These are phyloP conservation scores for Cryptomyrus ogoouensis DNA, from an alignment of 2,113 vertebrate genomes.

Conservation along the genomic window DNA sequence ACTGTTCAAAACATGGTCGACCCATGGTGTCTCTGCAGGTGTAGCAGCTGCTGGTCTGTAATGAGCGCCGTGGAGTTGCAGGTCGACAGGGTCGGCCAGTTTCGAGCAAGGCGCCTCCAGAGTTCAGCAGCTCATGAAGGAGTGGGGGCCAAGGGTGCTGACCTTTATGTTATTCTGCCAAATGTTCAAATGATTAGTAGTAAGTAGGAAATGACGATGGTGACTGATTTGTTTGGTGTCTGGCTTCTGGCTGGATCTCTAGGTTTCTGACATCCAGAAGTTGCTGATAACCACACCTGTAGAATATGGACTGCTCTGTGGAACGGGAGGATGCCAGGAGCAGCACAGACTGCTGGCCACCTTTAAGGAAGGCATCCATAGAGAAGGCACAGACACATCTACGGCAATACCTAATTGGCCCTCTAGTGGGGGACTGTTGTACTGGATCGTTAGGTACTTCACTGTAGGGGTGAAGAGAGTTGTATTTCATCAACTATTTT, in stretches of 20 bases:
- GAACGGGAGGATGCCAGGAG: slow-evolving; percentile 65
- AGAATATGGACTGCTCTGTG: slow-evolving; percentile 64
- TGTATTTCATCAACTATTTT: background rate
- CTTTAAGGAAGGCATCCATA: background rate
- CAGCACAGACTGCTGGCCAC: slow-evolving; percentile 2
- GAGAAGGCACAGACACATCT: background rate
- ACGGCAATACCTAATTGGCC: background rate
- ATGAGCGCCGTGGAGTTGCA: slow-evolving; percentile 72
- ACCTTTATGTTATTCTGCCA: background rate
- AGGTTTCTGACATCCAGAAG: slow-evolving; percentile 74
- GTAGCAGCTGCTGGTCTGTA: slow-evolving; percentile 68
- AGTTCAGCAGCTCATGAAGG: slow-evolving; percentile 68
- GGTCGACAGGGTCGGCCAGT: slow-evolving; percentile 68
- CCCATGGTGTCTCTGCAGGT: slow-evolving; percentile 52
- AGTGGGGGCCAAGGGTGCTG: background rate
- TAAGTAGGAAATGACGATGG: background rate
- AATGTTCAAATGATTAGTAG: background rate
- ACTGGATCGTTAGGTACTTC: background rate
- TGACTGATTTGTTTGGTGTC: slow-evolving; percentile 10
- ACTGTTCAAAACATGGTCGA: background rate
- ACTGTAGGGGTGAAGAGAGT: background rate
- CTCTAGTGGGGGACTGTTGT: background rate
- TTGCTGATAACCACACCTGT: slow-evolving; percentile 59
- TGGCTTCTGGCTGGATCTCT: background rate
- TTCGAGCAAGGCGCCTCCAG: slow-evolving; percentile 66